Percentiles rank a stretch among this genome's conserved stretches.
These are phyloP conservation scores for Agrochola lota DNA, from an alignment of 2,888 invertebrate species.

Conservation along the genomic window DNA sequence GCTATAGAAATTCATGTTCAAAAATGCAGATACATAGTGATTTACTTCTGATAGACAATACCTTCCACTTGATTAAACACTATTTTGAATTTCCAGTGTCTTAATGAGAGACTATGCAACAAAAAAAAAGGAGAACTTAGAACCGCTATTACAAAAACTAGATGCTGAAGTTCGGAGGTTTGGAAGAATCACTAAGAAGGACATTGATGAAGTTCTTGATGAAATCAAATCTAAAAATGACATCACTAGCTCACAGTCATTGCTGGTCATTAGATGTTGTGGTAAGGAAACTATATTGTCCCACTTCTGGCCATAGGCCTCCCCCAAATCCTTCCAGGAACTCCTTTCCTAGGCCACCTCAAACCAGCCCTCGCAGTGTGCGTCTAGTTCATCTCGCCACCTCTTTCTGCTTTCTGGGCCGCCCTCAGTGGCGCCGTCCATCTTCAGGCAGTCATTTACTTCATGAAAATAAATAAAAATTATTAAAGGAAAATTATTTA, in stretches of 20 bases:
- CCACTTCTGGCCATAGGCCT: no score
- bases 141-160: slow-evolving; percentile 92
- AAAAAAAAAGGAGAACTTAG: slow-evolving; percentile 91
- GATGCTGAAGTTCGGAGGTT: slow-evolving; percentile 93
- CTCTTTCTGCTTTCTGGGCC: no score
- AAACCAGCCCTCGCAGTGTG: neutral
- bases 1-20: neutral
- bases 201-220: slow-evolving; percentile 94
- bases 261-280: slow-evolving; percentile 95
- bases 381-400: neutral
- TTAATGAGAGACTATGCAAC: slow-evolving; percentile 90
- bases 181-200: slow-evolving; percentile 93
- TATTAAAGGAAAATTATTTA: neutral
- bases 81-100: slow-evolving; percentile 84
- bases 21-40: neutral
- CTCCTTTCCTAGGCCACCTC: neutral
- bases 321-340: neutral
- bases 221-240: slow-evolving; percentile 93
- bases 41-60: neutral
- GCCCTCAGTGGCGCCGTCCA: neutral
- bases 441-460: neutral
- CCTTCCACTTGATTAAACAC: neutral
- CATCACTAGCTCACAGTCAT: slow-evolving; percentile 94
- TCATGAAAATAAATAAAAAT: neutral
- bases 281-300: slow-evolving; percentile 84